Evolutionary conservation across 2,113 vertebrate species (phyloP).

Genomic region (Amphiprion percula): DNA sequence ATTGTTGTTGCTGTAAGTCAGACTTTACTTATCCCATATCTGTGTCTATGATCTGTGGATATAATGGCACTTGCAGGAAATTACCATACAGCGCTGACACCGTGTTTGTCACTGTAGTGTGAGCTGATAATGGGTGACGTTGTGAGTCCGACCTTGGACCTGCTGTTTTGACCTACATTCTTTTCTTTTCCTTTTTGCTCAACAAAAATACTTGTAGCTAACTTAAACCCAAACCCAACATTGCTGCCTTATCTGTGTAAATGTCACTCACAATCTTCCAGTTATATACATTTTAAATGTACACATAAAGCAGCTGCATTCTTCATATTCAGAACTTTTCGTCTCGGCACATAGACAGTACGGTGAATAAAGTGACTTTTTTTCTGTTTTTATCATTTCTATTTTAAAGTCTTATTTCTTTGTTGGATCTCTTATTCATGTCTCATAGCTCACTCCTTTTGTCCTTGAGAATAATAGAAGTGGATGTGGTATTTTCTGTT

Average conservation of each 20-base stretch:
- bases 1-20: constrained; percentile 46
- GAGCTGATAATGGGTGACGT: constrained; percentile 41
- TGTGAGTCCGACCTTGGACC: constrained; percentile 42
- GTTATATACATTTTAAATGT: neutral
- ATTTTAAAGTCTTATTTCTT: constrained; percentile 29
- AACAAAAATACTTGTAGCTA: constrained; percentile 29
- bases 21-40: constrained; percentile 40
- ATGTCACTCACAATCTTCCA: constrained; percentile 4
- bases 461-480: constrained; percentile 62
- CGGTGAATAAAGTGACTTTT: constrained; percentile 1
- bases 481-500: constrained; percentile 60
- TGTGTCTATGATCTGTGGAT: constrained; percentile 33
- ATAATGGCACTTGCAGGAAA: constrained; percentile 58
- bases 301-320: neutral
- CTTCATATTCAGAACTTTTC: neutral
- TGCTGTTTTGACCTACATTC: constrained; percentile 56
- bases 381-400: constrained; percentile 27
- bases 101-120: constrained; percentile 33
- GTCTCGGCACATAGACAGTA: neutral
- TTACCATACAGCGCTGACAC: constrained; percentile 37
- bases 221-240: neutral
- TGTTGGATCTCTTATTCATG: constrained; percentile 29
- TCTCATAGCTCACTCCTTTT: constrained; percentile 43
- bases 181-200: constrained; percentile 28
- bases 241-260: constrained; percentile 6